phyloP scores from a whole-genome alignment of 1,140 invertebrate genomes.

The Aphis gossypii region DNA sequence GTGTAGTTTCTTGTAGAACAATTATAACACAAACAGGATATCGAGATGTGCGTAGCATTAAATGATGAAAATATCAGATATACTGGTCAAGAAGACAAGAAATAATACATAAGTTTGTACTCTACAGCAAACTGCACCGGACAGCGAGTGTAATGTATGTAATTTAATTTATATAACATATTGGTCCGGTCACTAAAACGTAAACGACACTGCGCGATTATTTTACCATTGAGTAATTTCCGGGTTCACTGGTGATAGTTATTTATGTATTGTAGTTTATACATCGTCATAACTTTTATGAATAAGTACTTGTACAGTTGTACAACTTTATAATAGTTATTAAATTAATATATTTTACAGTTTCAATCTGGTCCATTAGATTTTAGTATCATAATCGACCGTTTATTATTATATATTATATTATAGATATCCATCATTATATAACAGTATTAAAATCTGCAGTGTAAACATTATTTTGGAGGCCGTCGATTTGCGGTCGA shows the following conservation, averaged over 20 bases:
- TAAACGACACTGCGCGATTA: neutral
- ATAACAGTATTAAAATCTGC: neutral
- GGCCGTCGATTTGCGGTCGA: neutral
- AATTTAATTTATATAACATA: neutral
- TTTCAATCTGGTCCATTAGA: neutral
- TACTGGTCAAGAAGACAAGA: neutral
- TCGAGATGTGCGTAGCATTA: neutral
- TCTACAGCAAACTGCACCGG: neutral
- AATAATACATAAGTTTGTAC: neutral
- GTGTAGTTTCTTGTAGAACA: neutral
- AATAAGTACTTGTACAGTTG: neutral
- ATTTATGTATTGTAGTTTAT: neutral
- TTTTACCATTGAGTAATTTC: neutral
- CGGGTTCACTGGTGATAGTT: neutral
- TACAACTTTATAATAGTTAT: neutral
- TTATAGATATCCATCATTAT: neutral
- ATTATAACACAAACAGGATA: neutral
- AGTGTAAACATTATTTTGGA: neutral
- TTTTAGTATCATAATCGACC: neutral
- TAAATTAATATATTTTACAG: conserved; percentile 10
- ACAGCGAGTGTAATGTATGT: neutral
- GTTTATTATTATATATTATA: neutral
- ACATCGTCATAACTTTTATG: neutral
- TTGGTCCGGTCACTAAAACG: neutral
- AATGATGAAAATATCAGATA: neutral